Evolutionary conservation across 2,888 invertebrate species (phyloP).

Genomic region (Girardia tigrina): DNA sequence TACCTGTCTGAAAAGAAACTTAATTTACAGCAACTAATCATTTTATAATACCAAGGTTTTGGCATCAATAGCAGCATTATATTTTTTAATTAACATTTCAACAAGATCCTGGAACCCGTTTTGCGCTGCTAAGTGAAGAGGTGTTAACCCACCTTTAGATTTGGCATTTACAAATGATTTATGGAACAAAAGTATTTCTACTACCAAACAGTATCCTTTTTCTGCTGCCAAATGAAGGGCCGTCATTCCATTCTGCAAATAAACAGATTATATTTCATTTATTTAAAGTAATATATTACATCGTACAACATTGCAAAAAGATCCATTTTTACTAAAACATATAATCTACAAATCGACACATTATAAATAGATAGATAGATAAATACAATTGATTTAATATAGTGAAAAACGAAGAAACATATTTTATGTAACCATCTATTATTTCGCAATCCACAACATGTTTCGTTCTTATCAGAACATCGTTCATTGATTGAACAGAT

Average conservation of each 20-base stretch:
- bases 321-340: too few species aligned
- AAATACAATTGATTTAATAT: too few species aligned
- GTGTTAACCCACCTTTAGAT: constrained; percentile 86
- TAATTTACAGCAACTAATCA: neutral
- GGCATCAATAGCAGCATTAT: constrained; percentile 85
- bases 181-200: constrained; percentile 66
- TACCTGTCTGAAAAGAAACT: constrained; percentile 61
- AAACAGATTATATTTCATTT: too few species aligned
- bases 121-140: constrained; percentile 86
- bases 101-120: constrained; percentile 79
- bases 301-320: too few species aligned
- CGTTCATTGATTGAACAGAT: too few species aligned
- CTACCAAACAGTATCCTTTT: constrained; percentile 63
- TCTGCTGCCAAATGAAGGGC: constrained; percentile 80
- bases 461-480: too few species aligned
- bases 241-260: constrained; percentile 57
- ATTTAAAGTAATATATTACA: too few species aligned
- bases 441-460: too few species aligned
- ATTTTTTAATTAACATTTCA: constrained; percentile 78
- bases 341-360: too few species aligned
- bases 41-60: constrained; percentile 60
- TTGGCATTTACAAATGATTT: constrained; percentile 98
- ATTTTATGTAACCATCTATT: too few species aligned
- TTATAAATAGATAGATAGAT: too few species aligned
- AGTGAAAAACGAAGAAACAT: too few species aligned